Conservation (phyloP, 2,113 vertebrate species). For the Tachuris rubrigastra region DNA sequence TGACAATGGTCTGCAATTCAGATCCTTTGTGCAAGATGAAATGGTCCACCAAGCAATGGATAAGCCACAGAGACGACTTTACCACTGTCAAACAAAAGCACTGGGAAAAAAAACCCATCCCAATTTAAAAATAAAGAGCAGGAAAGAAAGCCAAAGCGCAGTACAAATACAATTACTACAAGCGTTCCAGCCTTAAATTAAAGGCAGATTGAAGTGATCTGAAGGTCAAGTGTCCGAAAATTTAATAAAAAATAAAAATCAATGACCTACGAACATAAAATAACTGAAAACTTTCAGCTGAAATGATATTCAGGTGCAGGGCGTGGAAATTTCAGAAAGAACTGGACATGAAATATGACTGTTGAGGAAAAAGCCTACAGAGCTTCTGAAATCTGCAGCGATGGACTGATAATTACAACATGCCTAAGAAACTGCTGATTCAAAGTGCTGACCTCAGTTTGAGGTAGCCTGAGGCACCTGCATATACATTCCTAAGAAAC, state of each 20-base stretch:
- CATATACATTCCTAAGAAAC: not conserved
- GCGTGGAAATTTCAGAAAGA: not conserved
- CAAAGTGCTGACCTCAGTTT: not conserved
- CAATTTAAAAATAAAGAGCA: not conserved
- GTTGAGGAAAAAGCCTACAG: not conserved
- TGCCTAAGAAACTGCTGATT: not conserved
- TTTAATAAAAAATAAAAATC: not conserved
- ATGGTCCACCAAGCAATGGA: not conserved
- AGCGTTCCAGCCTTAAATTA: not conserved
- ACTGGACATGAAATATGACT: not conserved
- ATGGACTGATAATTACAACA: not conserved
- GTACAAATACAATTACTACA: not conserved
- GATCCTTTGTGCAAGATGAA: constrained; percentile 62
- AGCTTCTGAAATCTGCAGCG: not conserved
- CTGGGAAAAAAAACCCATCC: not conserved
- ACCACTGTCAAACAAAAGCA: not conserved
- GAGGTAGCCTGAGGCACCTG: not conserved
- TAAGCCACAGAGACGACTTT: constrained; percentile 4
- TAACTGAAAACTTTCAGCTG: not conserved
- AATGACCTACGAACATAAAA: not conserved
- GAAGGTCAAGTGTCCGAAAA: not conserved
- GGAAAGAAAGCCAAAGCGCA: constrained; percentile 6
- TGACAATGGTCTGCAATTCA: constrained; percentile 22
- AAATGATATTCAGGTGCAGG: not conserved
- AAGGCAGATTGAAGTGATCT: not conserved